These are phyloP conservation scores for Mesodorylaimus sp. DNA, from an alignment of 2,888 invertebrate species.

Conservation along the genomic window DNA sequence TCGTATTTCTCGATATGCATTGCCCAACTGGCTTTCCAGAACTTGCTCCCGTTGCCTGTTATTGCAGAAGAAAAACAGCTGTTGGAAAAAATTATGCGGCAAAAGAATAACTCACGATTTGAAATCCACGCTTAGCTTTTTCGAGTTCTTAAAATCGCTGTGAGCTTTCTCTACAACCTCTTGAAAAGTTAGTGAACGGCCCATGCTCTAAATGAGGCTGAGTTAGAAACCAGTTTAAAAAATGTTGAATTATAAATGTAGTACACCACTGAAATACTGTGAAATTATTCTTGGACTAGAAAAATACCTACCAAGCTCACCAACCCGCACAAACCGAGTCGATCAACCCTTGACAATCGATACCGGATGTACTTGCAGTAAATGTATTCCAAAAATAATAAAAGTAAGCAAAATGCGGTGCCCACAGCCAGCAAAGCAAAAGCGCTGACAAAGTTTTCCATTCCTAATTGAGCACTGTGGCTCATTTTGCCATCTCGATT, in stretches of 20 bases:
- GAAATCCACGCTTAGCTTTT: slow-evolving; percentile 41
- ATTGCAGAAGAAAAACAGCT: not conserved
- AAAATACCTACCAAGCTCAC: slow-evolving; percentile 84
- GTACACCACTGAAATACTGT: no score
- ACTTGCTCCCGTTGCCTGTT: slow-evolving; percentile 1
- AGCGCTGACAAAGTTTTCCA: slow-evolving; percentile 78
- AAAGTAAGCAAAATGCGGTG: slow-evolving; percentile 51
- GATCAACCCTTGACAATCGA: slow-evolving; percentile 62
- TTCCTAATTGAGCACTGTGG: slow-evolving; percentile 36
- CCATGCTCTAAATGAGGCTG: slow-evolving; percentile 39
- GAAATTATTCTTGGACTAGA: no score
- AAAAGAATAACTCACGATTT: not conserved
- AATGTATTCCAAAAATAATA: slow-evolving; percentile 71
- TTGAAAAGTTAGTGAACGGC: slow-evolving; percentile 59
- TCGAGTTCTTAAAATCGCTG: slow-evolving; percentile 52
- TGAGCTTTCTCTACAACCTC: slow-evolving; percentile 60
- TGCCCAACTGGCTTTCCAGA: slow-evolving; percentile 56
- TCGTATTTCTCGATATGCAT: slow-evolving; percentile 60
- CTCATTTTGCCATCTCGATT: slow-evolving; percentile 44
- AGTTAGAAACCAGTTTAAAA: not conserved
- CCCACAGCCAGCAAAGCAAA: slow-evolving; percentile 86
- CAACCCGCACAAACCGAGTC: slow-evolving; percentile 76
- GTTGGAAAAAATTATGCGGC: slow-evolving; percentile 8
- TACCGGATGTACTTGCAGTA: slow-evolving; percentile 80
- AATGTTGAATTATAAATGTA: not conserved